Evolutionary conservation across 2,888 invertebrate species (phyloP).

Genomic region (Drosophila bunnanda): DNA sequence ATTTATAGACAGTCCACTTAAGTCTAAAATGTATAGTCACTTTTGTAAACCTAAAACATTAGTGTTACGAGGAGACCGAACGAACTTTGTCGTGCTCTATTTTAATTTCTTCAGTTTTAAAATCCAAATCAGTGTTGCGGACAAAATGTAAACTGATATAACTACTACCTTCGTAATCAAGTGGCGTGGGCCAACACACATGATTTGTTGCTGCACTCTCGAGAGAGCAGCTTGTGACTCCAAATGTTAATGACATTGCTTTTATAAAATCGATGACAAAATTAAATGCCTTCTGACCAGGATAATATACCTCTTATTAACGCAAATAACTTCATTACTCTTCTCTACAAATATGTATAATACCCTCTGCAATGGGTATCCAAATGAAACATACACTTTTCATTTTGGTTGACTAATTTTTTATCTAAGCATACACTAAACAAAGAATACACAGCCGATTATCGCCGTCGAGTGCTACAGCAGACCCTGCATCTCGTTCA

Average conservation of each 20-base stretch:
- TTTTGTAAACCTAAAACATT: background rate
- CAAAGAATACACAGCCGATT: conserved; percentile 8
- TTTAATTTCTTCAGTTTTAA: background rate
- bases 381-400: background rate
- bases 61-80: background rate
- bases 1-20: background rate
- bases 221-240: background rate
- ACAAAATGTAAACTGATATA: too few species aligned
- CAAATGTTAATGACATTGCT: background rate
- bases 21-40: background rate
- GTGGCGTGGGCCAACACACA: too few species aligned
- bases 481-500: conserved; percentile 98
- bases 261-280: background rate
- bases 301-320: background rate
- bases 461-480: conserved; percentile 86
- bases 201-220: background rate
- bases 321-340: background rate
- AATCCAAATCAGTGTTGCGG: background rate
- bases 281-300: background rate
- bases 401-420: conserved; percentile 24
- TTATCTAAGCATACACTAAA: conserved; percentile 29
- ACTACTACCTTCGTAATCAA: too few species aligned
- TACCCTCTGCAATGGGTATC: background rate
- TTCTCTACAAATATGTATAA: background rate
- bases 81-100: background rate